These are phyloP conservation scores for Meles meles DNA, from an alignment of 2,113 vertebrate species.

Conservation along the genomic window DNA sequence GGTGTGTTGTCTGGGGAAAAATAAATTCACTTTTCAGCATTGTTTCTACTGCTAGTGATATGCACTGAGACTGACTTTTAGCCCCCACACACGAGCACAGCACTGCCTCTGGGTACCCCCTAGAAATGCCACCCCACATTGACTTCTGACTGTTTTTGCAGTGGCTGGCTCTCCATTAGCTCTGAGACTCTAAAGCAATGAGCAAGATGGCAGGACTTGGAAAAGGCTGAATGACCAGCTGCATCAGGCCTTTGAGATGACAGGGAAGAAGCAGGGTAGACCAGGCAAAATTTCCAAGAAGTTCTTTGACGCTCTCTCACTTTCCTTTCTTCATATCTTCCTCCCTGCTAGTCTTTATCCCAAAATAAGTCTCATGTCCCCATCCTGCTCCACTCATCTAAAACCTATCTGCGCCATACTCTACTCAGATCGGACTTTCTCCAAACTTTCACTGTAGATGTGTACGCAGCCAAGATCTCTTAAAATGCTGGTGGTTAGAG, in stretches of 20 bases:
- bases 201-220: not conserved
- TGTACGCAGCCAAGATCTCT: not conserved
- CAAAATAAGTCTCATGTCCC: not conserved
- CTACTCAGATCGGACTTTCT: not conserved
- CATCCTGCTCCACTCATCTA: not conserved
- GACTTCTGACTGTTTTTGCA: not conserved
- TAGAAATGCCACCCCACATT: not conserved
- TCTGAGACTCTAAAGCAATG: not conserved
- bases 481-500: not conserved
- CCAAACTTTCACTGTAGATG: not conserved
- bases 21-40: not conserved
- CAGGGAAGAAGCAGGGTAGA: not conserved
- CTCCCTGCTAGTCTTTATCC: not conserved
- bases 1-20: conserved; percentile 90
- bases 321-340: not conserved
- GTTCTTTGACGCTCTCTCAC: not conserved
- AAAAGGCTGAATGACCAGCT: not conserved
- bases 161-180: not conserved
- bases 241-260: not conserved
- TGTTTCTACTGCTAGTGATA: not conserved
- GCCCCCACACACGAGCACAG: not conserved
- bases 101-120: not conserved
- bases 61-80: not conserved
- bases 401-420: not conserved
- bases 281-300: not conserved